Percentiles rank a stretch among this genome's conserved stretches.
Conservation (phyloP, 2,113 vertebrate genomes). For the Mesoclemmys tuberculata region DNA sequence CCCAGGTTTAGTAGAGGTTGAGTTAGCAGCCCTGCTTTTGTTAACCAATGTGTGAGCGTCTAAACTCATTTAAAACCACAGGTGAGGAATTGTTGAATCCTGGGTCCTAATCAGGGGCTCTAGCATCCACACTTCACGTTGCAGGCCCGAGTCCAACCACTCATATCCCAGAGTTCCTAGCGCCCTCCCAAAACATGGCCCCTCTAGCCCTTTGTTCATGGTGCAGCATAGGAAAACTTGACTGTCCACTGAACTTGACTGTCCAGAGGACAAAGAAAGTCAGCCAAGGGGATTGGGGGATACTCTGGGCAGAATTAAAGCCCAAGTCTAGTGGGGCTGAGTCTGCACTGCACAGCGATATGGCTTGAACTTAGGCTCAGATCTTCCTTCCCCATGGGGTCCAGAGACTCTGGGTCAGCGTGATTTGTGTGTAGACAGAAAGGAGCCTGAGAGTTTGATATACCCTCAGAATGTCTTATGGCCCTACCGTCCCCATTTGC, state of each 20-base stretch:
- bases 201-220: background rate
- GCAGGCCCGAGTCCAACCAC: background rate
- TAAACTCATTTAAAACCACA: too few species aligned
- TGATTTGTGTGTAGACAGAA: too few species aligned
- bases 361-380: too few species aligned
- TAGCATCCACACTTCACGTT: too few species aligned
- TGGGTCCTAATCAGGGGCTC: too few species aligned
- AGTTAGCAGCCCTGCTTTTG: too few species aligned
- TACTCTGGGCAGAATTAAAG: background rate
- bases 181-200: background rate
- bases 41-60: too few species aligned
- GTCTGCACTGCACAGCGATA: background rate
- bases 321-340: background rate
- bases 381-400: too few species aligned
- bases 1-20: too few species aligned
- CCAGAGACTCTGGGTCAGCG: too few species aligned
- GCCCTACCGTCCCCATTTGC: background rate
- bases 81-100: too few species aligned
- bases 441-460: too few species aligned
- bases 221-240: background rate
- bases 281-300: background rate
- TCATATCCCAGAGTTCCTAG: background rate
- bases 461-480: fast-evolving
- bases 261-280: background rate
- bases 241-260: background rate